Percentiles rank a stretch among this genome's conserved stretches.
Conservation (phyloP, 1,140 invertebrate species). For the Lepidurus packardi region DNA sequence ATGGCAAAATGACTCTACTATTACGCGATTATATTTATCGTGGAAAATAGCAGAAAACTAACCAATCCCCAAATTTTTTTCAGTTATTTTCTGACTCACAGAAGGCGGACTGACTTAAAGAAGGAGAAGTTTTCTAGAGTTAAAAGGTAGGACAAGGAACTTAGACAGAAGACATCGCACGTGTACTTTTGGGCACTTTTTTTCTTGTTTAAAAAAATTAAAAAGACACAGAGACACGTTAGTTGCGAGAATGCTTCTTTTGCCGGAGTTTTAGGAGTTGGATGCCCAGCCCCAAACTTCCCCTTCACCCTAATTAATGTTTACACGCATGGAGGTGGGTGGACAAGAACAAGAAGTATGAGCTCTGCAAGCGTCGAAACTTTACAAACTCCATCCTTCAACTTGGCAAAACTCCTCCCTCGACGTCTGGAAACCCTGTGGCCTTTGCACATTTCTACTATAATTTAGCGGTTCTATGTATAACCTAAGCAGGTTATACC, state of each 20-base stretch:
- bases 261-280: not conserved
- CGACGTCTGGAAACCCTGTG: not conserved
- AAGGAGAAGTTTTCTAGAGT: too few species aligned
- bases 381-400: constrained; percentile 19
- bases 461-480: constrained; percentile 2
- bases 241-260: not conserved
- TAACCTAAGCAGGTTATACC: not conserved
- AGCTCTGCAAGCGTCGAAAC: constrained; percentile 16
- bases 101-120: too few species aligned
- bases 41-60: too few species aligned
- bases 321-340: constrained; percentile 13
- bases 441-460: not conserved
- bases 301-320: constrained; percentile 15
- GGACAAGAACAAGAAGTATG: constrained; percentile 14
- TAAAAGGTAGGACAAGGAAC: too few species aligned
- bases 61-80: too few species aligned
- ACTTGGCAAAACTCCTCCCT: constrained; percentile 9
- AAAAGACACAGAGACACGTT: too few species aligned
- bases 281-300: not conserved
- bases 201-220: too few species aligned
- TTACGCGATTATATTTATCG: too few species aligned
- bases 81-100: too few species aligned
- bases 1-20: too few species aligned
- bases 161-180: too few species aligned
- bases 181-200: too few species aligned